Percentiles rank a stretch among this genome's conserved stretches.
phyloP scores from a whole-genome alignment of 2,888 invertebrate species.

The Autographa gamma region DNA sequence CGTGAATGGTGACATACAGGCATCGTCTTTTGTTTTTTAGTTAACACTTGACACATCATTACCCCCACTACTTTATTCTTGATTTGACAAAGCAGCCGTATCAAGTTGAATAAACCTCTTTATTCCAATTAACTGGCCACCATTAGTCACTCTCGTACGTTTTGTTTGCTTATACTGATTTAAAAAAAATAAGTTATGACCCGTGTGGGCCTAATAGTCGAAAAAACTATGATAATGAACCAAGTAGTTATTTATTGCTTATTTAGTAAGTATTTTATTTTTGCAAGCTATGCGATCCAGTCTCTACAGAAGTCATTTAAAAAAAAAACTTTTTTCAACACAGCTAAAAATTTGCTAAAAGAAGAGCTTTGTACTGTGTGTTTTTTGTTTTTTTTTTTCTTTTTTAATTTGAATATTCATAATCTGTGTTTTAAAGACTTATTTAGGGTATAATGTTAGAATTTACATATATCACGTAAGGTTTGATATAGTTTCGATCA shows the following conservation, averaged over 20 bases:
- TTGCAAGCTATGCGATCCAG: too few species aligned
- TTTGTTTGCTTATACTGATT: conserved; percentile 52
- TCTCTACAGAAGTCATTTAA: too few species aligned
- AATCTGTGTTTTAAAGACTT: too few species aligned
- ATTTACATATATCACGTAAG: neutral
- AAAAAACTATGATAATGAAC: neutral
- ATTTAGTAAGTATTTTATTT: neutral
- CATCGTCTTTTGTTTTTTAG: neutral
- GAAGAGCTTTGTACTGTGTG: too few species aligned
- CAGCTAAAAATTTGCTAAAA: neutral
- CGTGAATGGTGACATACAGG: too few species aligned
- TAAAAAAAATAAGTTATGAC: conserved; percentile 26
- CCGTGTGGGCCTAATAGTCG: neutral
- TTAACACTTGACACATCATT: neutral
- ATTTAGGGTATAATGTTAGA: neutral
- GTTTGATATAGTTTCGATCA: neutral
- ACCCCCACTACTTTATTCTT: conserved; percentile 9
- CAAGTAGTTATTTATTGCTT: neutral
- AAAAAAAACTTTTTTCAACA: too few species aligned
- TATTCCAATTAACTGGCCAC: conserved; percentile 59
- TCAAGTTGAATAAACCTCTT: conserved; percentile 63
- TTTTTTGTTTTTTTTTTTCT: too few species aligned
- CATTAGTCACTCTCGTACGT: conserved; percentile 67
- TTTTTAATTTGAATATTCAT: too few species aligned
- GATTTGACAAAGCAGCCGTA: conserved; percentile 32